Percentiles rank a stretch among this genome's conserved stretches.
Conservation (phyloP, 2,888 invertebrate genomes). For the Eilema depressum region DNA sequence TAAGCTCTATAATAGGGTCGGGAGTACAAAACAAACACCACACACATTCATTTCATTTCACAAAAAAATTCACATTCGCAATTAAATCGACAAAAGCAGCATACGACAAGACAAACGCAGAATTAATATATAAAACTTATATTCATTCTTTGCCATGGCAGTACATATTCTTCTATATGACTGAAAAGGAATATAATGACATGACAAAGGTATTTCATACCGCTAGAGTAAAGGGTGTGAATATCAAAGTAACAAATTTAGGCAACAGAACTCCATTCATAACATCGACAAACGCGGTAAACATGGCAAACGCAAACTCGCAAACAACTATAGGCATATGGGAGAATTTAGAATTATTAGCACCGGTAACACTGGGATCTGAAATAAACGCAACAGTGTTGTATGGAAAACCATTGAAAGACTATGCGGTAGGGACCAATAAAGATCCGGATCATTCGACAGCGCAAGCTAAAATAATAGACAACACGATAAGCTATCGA, state of each 20-base stretch:
- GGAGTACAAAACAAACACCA: constrained; percentile 9
- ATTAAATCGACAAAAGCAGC: too few species aligned
- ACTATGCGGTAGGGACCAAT: not conserved
- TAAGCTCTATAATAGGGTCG: constrained; percentile 8
- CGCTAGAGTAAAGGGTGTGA: constrained; percentile 20
- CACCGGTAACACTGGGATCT: constrained; percentile 3
- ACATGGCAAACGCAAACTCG: constrained; percentile 46
- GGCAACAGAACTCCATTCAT: constrained; percentile 47
- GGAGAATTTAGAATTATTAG: constrained; percentile 30
- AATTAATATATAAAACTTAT: constrained; percentile 22
- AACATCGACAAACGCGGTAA: constrained; percentile 26
- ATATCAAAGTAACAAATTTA: constrained; percentile 40
- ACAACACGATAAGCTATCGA: not conserved
- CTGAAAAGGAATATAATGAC: constrained; percentile 3
- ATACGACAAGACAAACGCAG: too few species aligned
- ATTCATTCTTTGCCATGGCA: constrained; percentile 44
- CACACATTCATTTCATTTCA: constrained; percentile 8
- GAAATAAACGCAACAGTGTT: not conserved
- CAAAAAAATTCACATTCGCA: constrained; percentile 8
- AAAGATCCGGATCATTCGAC: constrained; percentile 8
- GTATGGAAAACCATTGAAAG: constrained; percentile 7
- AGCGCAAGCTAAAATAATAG: constrained; percentile 5
- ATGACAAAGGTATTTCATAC: constrained; percentile 15
- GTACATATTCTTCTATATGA: constrained; percentile 35
- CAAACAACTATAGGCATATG: constrained; percentile 46